phyloP scores from a whole-genome alignment of 92 coral and sea anemone genomes.

The Palythoa caribaeorum region DNA sequence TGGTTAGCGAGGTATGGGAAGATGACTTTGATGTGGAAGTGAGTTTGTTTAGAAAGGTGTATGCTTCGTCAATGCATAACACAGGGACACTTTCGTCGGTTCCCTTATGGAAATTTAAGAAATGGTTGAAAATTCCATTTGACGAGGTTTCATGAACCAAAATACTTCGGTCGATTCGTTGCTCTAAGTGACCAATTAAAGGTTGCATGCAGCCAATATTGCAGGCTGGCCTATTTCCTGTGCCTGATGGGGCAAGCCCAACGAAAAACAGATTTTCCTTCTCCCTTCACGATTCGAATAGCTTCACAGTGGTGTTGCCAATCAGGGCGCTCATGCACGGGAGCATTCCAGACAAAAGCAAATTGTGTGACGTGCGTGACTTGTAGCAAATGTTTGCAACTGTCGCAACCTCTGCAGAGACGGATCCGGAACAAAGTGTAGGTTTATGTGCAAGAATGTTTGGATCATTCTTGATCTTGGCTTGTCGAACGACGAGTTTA shows the following conservation, averaged over 20 bases:
- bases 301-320: constrained; percentile 63
- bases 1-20: constrained; percentile 23
- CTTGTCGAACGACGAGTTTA: constrained; percentile 16
- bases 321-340: constrained; percentile 57
- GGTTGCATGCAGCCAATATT: not conserved
- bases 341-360: not conserved
- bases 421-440: not conserved
- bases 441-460: constrained; percentile 20
- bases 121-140: constrained; percentile 74
- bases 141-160: constrained; percentile 66
- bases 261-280: constrained; percentile 63
- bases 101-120: constrained; percentile 17
- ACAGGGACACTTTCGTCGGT: constrained; percentile 57
- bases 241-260: not conserved
- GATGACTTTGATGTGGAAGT: constrained; percentile 45
- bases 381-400: not conserved
- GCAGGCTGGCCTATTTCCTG: not conserved
- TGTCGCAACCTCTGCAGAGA: too few relatives aligned
- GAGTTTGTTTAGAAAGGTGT: constrained; percentile 63
- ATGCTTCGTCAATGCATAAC: constrained; percentile 74
- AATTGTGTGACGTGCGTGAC: not conserved
- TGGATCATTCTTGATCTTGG: constrained; percentile 44
- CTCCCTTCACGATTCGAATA: constrained; percentile 68
- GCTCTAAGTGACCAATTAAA: constrained; percentile 35
- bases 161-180: constrained; percentile 54